Evolutionary conservation across 2,113 vertebrate genomes (phyloP).

Genomic region (Planiliza haematocheilus): DNA sequence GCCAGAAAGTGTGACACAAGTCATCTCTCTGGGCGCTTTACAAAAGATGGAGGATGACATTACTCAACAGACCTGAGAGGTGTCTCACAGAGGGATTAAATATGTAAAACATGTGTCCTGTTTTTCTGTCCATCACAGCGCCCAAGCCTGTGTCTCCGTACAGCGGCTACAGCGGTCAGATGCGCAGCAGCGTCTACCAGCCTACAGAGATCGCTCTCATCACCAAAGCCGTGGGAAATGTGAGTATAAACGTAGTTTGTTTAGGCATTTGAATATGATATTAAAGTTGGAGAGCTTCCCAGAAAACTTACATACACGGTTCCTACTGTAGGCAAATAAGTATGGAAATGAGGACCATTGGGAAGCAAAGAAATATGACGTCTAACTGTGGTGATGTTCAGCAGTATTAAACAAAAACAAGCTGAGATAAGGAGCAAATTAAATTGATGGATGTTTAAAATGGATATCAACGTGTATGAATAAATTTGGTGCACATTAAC

Average conservation of each 20-base stretch:
- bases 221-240: conserved; percentile 86
- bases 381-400: no score
- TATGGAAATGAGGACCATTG: conserved; percentile 1
- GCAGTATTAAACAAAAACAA: no score
- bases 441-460: no score
- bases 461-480: no score
- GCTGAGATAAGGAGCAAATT: no score
- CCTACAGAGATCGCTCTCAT: conserved; percentile 96
- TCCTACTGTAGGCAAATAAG: conserved; percentile 10
- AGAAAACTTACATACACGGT: neutral
- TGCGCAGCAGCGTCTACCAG: conserved; percentile 92
- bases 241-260: conserved; percentile 60
- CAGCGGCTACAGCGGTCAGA: conserved; percentile 92
- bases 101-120: neutral
- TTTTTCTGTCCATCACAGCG: conserved; percentile 69
- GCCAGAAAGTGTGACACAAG: neutral
- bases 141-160: conserved; percentile 92
- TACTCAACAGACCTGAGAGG: neutral
- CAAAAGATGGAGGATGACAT: neutral
- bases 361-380: no score
- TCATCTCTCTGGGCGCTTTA: neutral
- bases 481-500: no score
- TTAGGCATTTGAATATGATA: conserved; percentile 11
- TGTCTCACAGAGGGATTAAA: neutral
- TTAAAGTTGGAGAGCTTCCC: neutral